Evolutionary conservation across 2,113 vertebrate genomes (phyloP).

Genomic region (Geococcyx californianus): DNA sequence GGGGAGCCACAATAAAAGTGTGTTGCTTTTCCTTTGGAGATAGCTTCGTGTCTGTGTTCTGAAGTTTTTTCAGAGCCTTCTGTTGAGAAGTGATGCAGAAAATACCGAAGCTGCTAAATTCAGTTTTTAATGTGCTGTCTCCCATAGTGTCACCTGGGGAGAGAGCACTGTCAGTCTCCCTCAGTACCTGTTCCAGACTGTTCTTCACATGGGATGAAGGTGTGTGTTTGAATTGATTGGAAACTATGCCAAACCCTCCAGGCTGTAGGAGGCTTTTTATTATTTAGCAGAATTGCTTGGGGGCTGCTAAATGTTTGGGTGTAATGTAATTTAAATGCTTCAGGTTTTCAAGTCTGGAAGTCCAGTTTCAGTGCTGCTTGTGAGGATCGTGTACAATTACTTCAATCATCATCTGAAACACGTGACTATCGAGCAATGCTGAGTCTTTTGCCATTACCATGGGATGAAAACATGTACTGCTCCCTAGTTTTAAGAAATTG

Average conservation of each 20-base stretch:
- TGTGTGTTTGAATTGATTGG: background rate
- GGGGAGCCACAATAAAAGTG: slow-evolving; percentile 2
- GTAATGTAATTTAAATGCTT: background rate
- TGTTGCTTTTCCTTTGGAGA: slow-evolving; percentile 38
- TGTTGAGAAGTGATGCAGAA: slow-evolving; percentile 31
- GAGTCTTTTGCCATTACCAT: background rate
- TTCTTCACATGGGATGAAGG: background rate
- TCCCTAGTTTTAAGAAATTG: background rate
- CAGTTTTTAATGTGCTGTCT: background rate
- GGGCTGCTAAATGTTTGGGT: background rate
- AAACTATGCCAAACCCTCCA: background rate
- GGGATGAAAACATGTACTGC: background rate
- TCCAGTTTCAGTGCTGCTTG: background rate
- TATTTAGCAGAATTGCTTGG: background rate
- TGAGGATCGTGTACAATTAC: background rate
- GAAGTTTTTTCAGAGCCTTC: background rate
- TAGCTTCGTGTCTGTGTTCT: background rate
- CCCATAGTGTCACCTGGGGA: background rate
- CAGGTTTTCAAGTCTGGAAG: background rate
- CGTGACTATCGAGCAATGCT: background rate
- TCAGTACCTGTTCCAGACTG: background rate
- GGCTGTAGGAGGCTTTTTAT: background rate
- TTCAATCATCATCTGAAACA: background rate
- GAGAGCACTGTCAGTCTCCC: background rate
- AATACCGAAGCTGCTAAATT: slow-evolving; percentile 8